phyloP scores from a whole-genome alignment of 2,888 invertebrate species.

The Ptychoptera contaminata region DNA sequence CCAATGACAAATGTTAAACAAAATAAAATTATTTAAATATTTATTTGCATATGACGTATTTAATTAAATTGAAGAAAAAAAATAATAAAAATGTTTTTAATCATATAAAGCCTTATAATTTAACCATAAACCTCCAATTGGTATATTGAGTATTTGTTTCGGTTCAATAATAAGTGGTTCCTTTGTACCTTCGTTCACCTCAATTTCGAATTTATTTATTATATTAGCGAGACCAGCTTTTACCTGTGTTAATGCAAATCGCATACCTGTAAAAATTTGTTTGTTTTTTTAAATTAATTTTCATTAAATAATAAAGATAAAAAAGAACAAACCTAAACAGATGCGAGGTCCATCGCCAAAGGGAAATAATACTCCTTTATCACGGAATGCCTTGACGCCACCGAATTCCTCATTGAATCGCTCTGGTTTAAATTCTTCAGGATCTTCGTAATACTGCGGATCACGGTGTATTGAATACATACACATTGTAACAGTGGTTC shows the following conservation, averaged over 20 bases:
- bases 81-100: too few relatives aligned
- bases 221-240: slow-evolving; percentile 4
- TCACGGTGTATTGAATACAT: slow-evolving; percentile 4
- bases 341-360: slow-evolving; percentile 7
- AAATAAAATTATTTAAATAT: too few relatives aligned
- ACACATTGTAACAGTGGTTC: neutral
- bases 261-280: slow-evolving; percentile 1
- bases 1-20: too few relatives aligned
- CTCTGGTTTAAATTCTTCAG: slow-evolving; percentile 7
- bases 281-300: neutral
- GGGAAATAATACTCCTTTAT: slow-evolving; percentile 6
- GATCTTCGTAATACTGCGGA: slow-evolving; percentile 5
- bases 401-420: slow-evolving; percentile 7
- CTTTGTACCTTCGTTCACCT: neutral
- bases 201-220: slow-evolving; percentile 2
- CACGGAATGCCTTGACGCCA: slow-evolving; percentile 6
- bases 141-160: neutral
- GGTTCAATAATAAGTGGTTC: slow-evolving; percentile 1
- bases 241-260: slow-evolving; percentile 3
- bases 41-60: too few relatives aligned
- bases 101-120: slow-evolving; percentile 1
- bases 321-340: slow-evolving; percentile 2
- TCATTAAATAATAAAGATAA: neutral
- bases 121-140: slow-evolving; percentile 5
- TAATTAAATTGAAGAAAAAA: too few relatives aligned